Evolutionary conservation across 1,140 invertebrate genomes (phyloP).

Genomic region (Parapsyche elsis): DNA sequence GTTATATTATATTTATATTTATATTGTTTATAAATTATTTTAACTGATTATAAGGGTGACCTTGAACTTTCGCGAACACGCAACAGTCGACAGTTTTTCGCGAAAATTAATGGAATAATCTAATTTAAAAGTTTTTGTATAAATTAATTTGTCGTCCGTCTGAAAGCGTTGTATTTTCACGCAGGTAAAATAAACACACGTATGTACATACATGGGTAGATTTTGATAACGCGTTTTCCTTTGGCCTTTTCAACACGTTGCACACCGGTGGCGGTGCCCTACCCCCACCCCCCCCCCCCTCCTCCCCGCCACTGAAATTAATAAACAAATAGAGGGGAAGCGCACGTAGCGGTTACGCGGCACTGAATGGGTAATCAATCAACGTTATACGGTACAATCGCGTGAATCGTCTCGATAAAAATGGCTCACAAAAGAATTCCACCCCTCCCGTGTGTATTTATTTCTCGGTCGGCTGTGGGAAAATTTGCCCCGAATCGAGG

Average conservation of each 20-base stretch:
- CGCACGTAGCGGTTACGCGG: background rate
- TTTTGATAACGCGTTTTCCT: background rate
- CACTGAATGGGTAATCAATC: conserved; percentile 38
- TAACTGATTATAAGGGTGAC: background rate
- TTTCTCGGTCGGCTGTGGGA: background rate
- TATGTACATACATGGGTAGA: no score
- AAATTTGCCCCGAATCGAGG: background rate
- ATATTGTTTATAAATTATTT: background rate
- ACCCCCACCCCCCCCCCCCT: background rate
- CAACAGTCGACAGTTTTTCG: background rate
- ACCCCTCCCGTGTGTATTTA: background rate
- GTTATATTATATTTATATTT: background rate
- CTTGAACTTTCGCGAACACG: conserved; percentile 4
- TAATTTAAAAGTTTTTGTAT: background rate
- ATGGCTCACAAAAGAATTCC: conserved; percentile 32
- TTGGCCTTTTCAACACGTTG: background rate
- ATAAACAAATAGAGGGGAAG: no score
- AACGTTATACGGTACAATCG: conserved; percentile 41
- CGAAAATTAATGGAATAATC: background rate
- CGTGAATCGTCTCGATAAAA: conserved; percentile 41
- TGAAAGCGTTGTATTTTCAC: no score
- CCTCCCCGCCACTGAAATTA: background rate
- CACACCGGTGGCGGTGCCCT: background rate
- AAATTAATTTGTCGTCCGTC: no score
- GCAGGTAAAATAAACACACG: no score